Evolutionary conservation across 2,797 vertebrate species (phyloP), one percentile per base, ranked within the genome.

Genomic region (Hapalemur alaotrensis): DNA sequence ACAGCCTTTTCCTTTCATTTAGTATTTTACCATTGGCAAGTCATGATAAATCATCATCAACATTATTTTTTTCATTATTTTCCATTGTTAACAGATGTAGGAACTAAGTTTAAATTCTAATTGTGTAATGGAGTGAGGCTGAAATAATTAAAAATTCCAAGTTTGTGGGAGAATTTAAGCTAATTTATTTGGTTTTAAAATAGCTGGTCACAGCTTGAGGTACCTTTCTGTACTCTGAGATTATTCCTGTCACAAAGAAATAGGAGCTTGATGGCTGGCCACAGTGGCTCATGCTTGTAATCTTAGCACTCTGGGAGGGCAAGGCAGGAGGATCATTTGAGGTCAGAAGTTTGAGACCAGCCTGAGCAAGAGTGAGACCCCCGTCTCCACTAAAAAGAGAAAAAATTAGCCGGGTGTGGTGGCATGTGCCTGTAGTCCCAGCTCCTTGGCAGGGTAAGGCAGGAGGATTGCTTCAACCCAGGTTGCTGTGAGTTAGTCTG

Each of bases 1-100:
- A 97, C 83, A 96, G 93, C 32, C 88, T 95, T 97, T 92, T 48
- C 54, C 48, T 96, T 86, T 6, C 46, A 52, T 82, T 78, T 89
- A 81, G 48, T 88, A 25, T 73, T 61, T 97, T 92, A 96, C 96
- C 93, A 30, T 96, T 61, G 61, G 59, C n/a, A 88, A 90, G 96
- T 97, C 97, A 97, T 92, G 89, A 96, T 97, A 98, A 97, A 98
- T 98, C 97, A 98, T 94, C 84, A 1, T 98, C 98, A 98, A 88
- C 90, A 83, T 97, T 97, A 97, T 92, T 98, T 98, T 89, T 96
- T 98, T 98, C 97, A 96, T 96, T 97, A 96, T 57, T 97, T 98
- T 95, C 67, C 93, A 95, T 86, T 98, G 87, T 97, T 97, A 98
- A 97, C 96, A 98, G 95, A 97, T 98, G 95, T 96, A 98, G 90